phyloP scores from a whole-genome alignment of 2,888 invertebrate species.

The Criorhina ranunculi region DNA sequence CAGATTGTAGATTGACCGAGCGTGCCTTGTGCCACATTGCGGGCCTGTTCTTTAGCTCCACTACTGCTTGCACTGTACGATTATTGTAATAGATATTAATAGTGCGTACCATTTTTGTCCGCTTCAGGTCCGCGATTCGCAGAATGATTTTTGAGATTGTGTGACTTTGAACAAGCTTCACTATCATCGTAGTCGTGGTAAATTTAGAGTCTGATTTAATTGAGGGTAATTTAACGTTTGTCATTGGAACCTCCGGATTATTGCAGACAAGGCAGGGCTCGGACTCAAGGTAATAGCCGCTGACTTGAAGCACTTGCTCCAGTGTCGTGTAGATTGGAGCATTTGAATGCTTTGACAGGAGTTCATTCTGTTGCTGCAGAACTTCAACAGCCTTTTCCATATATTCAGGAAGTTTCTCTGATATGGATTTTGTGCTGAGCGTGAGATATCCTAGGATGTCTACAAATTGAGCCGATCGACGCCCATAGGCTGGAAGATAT shows the following conservation, averaged over 20 bases:
- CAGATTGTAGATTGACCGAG: constrained; percentile 94
- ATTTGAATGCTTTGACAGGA: constrained; percentile 96
- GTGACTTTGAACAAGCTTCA: constrained; percentile 97
- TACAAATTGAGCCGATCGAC: constrained; percentile 98
- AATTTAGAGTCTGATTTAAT: constrained; percentile 98
- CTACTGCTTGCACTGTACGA: constrained; percentile 97
- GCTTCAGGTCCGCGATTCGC: constrained; percentile 96
- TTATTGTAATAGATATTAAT: constrained; percentile 99
- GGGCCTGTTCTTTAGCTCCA: constrained; percentile 98
- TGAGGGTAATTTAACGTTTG: constrained; percentile 95
- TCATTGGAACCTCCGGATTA: constrained; percentile 97
- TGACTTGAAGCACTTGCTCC: constrained; percentile 97
- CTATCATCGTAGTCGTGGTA: constrained; percentile 98
- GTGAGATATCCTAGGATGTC: constrained; percentile 98
- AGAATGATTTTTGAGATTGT: constrained; percentile 97
- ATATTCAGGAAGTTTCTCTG: constrained; percentile 89
- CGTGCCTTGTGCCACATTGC: constrained; percentile 99
- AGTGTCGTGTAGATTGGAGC: constrained; percentile 96
- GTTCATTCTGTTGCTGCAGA: constrained; percentile 94
- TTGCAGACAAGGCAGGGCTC: constrained; percentile 99
- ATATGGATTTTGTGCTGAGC: constrained; percentile 91
- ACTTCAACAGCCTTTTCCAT: constrained; percentile 94
- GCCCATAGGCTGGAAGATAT: constrained; percentile 93
- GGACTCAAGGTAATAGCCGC: constrained; percentile 97
- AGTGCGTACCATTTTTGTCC: constrained; percentile 98